Evolutionary conservation across 1,140 invertebrate genomes (phyloP).

Genomic region (Nasonia giraulti): DNA sequence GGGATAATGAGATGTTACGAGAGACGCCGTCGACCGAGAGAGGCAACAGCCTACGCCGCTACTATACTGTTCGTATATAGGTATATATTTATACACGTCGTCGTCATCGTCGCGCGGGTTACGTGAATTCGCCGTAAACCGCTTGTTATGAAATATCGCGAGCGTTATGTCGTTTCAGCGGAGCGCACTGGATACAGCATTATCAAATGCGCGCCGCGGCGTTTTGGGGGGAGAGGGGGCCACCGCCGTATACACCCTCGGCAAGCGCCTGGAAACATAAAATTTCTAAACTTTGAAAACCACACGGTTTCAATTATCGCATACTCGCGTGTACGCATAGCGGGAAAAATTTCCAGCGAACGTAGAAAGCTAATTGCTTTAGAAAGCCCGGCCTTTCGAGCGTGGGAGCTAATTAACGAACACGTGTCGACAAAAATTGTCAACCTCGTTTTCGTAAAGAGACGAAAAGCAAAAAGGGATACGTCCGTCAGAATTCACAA

Average conservation of each 20-base stretch:
- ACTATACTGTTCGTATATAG: too few relatives aligned
- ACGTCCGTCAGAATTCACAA: not conserved
- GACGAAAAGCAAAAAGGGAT: not conserved
- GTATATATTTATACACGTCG: too few relatives aligned
- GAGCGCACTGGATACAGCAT: not conserved
- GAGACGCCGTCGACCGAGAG: conserved; percentile 4
- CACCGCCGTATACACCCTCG: too few relatives aligned
- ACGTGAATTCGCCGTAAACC: not conserved
- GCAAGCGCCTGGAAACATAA: too few relatives aligned
- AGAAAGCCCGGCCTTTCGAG: conserved; percentile 15
- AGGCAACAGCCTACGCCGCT: not conserved
- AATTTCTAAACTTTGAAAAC: too few relatives aligned
- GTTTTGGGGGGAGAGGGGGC: not conserved
- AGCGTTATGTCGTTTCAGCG: not conserved
- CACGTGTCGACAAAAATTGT: conserved; percentile 23
- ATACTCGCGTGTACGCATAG: not conserved
- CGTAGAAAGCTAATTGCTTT: conserved; percentile 20
- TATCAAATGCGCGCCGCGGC: not conserved
- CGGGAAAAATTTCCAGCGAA: not conserved
- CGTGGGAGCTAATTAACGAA: conserved; percentile 2
- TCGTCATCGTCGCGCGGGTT: not conserved
- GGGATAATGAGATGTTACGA: conserved; percentile 45
- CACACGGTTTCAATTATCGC: not conserved
- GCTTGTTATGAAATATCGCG: conserved; percentile 20
- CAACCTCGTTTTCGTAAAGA: conserved; percentile 25